Base-by-base conservation (phyloP, 1,140 invertebrate genomes). In the Gonioctena quinquepunctata region DNA sequence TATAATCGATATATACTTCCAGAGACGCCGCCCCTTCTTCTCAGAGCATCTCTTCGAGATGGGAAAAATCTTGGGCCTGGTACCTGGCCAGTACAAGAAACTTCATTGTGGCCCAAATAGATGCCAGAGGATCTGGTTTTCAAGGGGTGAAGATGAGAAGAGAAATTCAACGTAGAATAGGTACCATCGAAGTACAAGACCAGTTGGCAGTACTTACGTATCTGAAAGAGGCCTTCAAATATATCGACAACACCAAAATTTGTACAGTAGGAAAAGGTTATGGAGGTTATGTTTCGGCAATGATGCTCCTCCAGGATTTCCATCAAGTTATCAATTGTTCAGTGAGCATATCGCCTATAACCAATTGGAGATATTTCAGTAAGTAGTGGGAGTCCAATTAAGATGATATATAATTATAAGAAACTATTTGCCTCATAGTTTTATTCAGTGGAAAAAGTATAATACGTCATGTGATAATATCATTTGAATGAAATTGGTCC, bases 161-260 rank as follows among this genome's bases (percentile, higher is more conserved):
- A 67, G 88, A 92, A 80, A 87, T 94, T 7, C 92, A 93, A 77
- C 88, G 89, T 68, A 76, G 79, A 63, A 81, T 90, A 28, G 85
- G 89, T 21, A 85, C 87, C 2, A 87, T 89, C 1, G 89, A 90
- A 73, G 88, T 96, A 0, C 91, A 96, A 80, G 96, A 98, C 84
- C 93, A 96, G 83, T 87, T 97, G 21, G 91, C 91, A 22, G 95
- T 95, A 5, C 83, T 95, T 21, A 89, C 88, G 84, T 90, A 93
- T 78, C 83, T 94, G 11, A 85, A 88, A 49, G 89, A 93, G 67
- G 89, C 90, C 66, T 83, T 94, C 19, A 90, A 90, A 77, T 94
- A 90, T 82, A 90, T 94, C 50, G 92, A 94, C 83, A 86, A 87
- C 0, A 80, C 85, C 3, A 89, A 90, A 72, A 89, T 94, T 56